These are phyloP conservation scores for Scomber scombrus DNA, from an alignment of 2,113 vertebrate genomes.

Conservation along the genomic window DNA sequence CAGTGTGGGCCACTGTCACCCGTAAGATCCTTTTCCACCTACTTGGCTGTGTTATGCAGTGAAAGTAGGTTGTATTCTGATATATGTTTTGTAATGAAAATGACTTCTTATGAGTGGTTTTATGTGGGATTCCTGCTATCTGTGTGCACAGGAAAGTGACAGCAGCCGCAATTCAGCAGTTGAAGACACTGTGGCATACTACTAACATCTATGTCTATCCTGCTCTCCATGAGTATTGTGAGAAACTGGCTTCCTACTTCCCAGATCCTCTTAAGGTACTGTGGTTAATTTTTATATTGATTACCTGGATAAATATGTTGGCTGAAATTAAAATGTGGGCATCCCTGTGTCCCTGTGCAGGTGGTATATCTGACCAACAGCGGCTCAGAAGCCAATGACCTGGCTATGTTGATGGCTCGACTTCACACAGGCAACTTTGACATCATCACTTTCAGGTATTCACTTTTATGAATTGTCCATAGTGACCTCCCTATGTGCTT, in stretches of 20 bases:
- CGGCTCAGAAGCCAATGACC: conserved; percentile 95
- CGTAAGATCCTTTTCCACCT: conserved; percentile 84
- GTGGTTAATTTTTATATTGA: not conserved
- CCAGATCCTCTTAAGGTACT: conserved; percentile 95
- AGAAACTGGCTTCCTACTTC: conserved; percentile 89
- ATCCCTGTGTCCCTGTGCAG: conserved; percentile 71
- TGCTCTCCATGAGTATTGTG: conserved; percentile 89
- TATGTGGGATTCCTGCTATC: not conserved
- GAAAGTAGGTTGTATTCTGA: not conserved
- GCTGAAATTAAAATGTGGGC: not conserved
- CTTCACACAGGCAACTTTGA: conserved; percentile 89
- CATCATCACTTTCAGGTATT: conserved; percentile 91
- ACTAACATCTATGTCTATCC: conserved; percentile 88
- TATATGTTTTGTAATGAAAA: not conserved
- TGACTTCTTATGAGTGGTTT: not conserved
- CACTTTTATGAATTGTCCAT: no score
- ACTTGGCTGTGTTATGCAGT: not conserved
- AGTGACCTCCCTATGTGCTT: no score
- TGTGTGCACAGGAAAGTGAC: conserved; percentile 87
- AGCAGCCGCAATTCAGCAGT: conserved; percentile 86
- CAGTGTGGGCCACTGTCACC: conserved; percentile 95
- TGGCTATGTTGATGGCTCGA: conserved; percentile 94
- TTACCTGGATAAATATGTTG: no score
- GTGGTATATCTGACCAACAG: conserved; percentile 94
- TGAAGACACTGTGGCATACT: conserved; percentile 91